A percentile compares a stretch with the other conserved stretches of the same genome.
These are phyloP conservation scores for Neogale vison DNA, from an alignment of 2,113 vertebrate genomes.

Conservation along the genomic window DNA sequence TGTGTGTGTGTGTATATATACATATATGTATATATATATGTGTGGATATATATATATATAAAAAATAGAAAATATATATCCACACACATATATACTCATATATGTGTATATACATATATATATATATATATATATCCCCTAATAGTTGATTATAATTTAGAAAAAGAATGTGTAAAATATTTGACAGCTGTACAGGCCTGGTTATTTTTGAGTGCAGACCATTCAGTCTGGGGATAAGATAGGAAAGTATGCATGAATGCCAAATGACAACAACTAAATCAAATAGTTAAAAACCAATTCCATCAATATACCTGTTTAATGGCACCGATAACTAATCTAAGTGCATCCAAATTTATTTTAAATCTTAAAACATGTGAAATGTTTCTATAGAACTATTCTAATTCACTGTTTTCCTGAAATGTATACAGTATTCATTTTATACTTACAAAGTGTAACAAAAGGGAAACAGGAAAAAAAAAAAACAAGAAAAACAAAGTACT, in stretches of 20 bases:
- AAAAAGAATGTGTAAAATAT: slow-evolving; percentile 52
- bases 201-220: neutral
- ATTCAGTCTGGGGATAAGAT: neutral
- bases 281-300: neutral
- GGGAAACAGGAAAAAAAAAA: no score
- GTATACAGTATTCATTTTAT: neutral
- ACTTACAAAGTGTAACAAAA: neutral
- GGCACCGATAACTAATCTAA: neutral
- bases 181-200: neutral
- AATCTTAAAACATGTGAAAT: neutral
- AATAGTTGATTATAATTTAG: neutral
- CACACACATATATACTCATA: no score
- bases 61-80: no score
- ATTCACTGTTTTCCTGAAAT: neutral
- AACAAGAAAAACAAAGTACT: neutral
- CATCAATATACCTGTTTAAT: neutral
- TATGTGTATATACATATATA: no score
- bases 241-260: neutral
- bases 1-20: no score
- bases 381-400: neutral
- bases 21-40: no score
- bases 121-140: neutral
- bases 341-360: neutral
- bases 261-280: neutral
- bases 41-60: no score